These are phyloP conservation scores for Eurystomus glaucurus DNA, from an alignment of 2,797 vertebrate genomes.

Conservation along the genomic window DNA sequence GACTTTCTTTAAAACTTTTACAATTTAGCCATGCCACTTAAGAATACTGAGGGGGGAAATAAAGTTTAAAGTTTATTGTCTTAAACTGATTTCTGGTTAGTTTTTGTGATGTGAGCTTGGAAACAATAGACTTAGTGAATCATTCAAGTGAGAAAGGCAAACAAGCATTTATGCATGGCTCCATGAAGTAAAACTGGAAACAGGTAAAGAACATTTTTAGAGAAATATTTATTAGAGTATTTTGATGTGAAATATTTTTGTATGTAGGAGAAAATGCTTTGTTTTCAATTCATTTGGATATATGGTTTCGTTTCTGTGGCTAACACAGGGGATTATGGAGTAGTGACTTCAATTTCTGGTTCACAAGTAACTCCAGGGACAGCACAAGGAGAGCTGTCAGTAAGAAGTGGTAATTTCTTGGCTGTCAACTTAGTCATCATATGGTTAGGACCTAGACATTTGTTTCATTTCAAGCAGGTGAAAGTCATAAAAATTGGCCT, in stretches of 20 bases:
- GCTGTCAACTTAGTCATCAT: not conserved
- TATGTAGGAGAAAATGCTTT: conserved; percentile 22
- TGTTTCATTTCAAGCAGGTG: not conserved
- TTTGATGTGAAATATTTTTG: conserved; percentile 33
- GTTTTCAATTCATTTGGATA: conserved; percentile 6
- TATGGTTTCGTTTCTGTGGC: not conserved
- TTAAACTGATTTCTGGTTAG: conserved; percentile 71
- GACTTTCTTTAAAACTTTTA: conserved; percentile 79
- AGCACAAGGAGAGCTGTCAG: not conserved
- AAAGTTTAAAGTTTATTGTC: conserved; percentile 61
- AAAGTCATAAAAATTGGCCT: not conserved
- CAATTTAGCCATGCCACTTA: conserved; percentile 39
- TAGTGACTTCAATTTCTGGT: conserved; percentile 36
- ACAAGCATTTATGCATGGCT: conserved; percentile 49
- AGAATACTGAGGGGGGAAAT: conserved; percentile 41
- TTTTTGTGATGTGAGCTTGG: conserved; percentile 67
- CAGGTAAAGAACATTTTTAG: conserved; percentile 42
- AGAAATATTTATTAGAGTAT: conserved; percentile 38
- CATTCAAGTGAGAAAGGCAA: conserved; percentile 66
- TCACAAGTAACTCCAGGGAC: conserved; percentile 42
- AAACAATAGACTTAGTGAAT: conserved; percentile 58
- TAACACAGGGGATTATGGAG: conserved; percentile 27
- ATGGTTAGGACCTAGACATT: not conserved
- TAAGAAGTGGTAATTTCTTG: conserved; percentile 53
- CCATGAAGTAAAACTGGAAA: conserved; percentile 66